A percentile compares a stretch with the other conserved stretches of the same genome.
These are phyloP conservation scores for Callocephalon fimbriatum DNA, from an alignment of 2,113 vertebrate species.

Conservation along the genomic window DNA sequence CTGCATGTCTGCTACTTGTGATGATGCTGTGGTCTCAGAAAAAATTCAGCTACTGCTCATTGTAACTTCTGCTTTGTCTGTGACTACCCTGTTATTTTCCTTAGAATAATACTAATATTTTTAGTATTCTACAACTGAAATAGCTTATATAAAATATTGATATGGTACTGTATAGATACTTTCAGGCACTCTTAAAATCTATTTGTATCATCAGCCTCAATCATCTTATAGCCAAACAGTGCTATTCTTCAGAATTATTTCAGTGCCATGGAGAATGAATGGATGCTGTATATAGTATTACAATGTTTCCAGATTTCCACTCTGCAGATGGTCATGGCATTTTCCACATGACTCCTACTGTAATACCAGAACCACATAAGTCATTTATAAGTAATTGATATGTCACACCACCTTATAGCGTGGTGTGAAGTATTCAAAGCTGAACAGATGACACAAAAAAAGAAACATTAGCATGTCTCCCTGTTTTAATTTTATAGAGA, in stretches of 20 bases:
- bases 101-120: neutral
- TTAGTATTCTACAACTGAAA: neutral
- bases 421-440: neutral
- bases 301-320: neutral
- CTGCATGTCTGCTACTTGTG: neutral
- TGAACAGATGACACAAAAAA: neutral
- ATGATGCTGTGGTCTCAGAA: neutral
- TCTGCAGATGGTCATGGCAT: neutral
- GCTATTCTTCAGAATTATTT: neutral
- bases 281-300: neutral
- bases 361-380: constrained; percentile 38
- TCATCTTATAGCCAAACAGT: neutral
- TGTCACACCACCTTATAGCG: neutral
- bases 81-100: neutral
- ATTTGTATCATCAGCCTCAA: neutral
- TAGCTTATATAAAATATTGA: neutral
- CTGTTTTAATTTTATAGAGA: neutral
- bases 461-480: neutral
- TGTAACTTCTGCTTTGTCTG: neutral
- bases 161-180: neutral
- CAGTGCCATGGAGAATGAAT: neutral
- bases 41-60: neutral
- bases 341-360: constrained; percentile 21
- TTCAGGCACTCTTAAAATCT: neutral
- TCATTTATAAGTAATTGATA: constrained; percentile 40